phyloP scores from a whole-genome alignment of 2,888 invertebrate species.

The Polyploca ridens region DNA sequence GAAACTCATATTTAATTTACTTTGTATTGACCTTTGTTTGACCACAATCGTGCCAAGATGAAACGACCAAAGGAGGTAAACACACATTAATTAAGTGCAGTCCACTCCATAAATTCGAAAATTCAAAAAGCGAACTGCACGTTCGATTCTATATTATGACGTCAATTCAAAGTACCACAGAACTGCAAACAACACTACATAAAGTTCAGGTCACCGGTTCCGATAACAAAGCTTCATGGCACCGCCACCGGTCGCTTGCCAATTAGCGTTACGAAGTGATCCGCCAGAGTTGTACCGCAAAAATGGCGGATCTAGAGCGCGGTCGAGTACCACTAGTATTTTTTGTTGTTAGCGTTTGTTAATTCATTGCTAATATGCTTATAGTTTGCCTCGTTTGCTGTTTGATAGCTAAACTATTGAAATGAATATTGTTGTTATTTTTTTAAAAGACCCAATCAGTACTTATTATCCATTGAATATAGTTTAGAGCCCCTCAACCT shows the following conservation, averaged over 20 bases:
- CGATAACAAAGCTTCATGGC: conserved; percentile 36
- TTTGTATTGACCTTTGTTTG: too few relatives aligned
- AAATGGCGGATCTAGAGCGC: conserved; percentile 5
- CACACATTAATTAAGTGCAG: too few relatives aligned
- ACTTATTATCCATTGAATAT: too few relatives aligned
- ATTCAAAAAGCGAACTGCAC: neutral
- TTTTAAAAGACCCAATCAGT: too few relatives aligned
- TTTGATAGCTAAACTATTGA: neutral
- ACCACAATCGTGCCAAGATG: too few relatives aligned
- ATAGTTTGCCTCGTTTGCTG: neutral
- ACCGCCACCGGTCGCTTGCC: conserved; percentile 34
- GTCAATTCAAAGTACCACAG: conserved; percentile 11
- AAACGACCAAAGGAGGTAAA: too few relatives aligned
- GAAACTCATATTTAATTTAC: too few relatives aligned
- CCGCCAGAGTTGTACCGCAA: conserved; percentile 1
- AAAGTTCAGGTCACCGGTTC: conserved; percentile 43
- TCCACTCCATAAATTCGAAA: neutral
- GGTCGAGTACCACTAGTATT: conserved; percentile 3
- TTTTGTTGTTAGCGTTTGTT: neutral
- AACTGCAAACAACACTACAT: conserved; percentile 36
- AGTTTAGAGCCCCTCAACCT: too few relatives aligned
- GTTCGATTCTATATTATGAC: neutral
- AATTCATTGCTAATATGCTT: neutral
- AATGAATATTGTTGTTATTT: neutral
- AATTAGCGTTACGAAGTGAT: conserved; percentile 34